A percentile compares a stretch with the other conserved stretches of the same genome.
Conservation (phyloP, 1,140 invertebrate genomes). For the Druon quercuslanigerum region DNA sequence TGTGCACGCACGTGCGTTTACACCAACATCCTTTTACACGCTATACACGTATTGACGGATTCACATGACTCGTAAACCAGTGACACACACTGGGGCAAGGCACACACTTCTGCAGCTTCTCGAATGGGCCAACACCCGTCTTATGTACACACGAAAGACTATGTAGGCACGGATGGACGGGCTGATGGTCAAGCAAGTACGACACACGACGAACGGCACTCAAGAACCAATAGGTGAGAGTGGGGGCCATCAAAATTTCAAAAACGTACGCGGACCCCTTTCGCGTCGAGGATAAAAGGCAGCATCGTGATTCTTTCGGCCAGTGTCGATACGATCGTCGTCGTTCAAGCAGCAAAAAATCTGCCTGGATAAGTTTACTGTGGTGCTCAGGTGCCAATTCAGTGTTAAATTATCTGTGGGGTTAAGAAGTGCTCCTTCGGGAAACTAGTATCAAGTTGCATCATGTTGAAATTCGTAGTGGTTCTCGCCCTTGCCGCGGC, state of each 20-base stretch:
- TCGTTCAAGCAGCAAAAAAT: conserved; percentile 54
- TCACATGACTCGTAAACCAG: not conserved
- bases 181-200: conserved; percentile 41
- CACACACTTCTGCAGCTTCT: conserved; percentile 47
- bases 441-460: conserved; percentile 44
- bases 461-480: conserved; percentile 77
- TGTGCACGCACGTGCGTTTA: conserved; percentile 32
- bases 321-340: conserved; percentile 75
- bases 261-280: conserved; percentile 76
- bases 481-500: conserved; percentile 75
- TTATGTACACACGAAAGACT: conserved; percentile 53
- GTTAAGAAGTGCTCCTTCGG: not conserved
- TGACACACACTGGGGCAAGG: not conserved
- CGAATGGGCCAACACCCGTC: conserved; percentile 56
- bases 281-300: conserved; percentile 76
- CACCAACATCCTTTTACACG: not conserved
- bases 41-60: conserved; percentile 10
- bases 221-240: conserved; percentile 73
- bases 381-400: conserved; percentile 52
- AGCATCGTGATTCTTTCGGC: conserved; percentile 75
- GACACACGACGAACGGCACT: conserved; percentile 57
- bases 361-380: conserved; percentile 49
- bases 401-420: conserved; percentile 34
- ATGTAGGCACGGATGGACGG: conserved; percentile 49
- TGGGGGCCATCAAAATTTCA: conserved; percentile 83